A percentile compares a stretch with the other conserved stretches of the same genome.
Evolutionary conservation across 2,888 invertebrate genomes (phyloP).

Genomic region (Cheilosia grossa): DNA sequence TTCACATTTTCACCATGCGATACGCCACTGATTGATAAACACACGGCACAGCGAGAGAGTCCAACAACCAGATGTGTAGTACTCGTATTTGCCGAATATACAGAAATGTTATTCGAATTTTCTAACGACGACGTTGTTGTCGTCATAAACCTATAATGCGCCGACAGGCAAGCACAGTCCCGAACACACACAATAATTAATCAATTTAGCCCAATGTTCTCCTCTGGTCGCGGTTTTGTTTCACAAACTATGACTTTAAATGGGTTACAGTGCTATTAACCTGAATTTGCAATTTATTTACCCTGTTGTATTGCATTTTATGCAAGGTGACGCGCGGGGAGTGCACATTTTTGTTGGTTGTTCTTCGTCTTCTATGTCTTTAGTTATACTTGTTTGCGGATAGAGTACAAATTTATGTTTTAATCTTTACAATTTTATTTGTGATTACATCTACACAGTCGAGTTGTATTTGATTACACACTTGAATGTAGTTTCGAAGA

Average conservation of each 20-base stretch:
- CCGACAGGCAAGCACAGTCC: slow-evolving; percentile 39
- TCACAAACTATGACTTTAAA: slow-evolving; percentile 62
- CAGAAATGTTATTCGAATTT: slow-evolving; percentile 37
- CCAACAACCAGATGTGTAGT: neutral
- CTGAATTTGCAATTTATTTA: slow-evolving; percentile 68
- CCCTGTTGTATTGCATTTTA: slow-evolving; percentile 46
- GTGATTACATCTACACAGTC: slow-evolving; percentile 12
- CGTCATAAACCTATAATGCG: neutral
- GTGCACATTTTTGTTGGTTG: slow-evolving; percentile 3
- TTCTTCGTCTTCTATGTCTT: neutral
- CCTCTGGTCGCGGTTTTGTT: slow-evolving; percentile 56
- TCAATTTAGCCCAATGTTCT: slow-evolving; percentile 70
- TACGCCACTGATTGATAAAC: slow-evolving; percentile 30
- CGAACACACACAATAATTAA: slow-evolving; percentile 71
- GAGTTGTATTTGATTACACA: slow-evolving; percentile 4
- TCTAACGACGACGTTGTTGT: slow-evolving; percentile 16
- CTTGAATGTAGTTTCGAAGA: neutral
- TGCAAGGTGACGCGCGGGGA: slow-evolving; percentile 38
- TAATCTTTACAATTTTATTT: neutral
- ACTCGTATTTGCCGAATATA: slow-evolving; percentile 1
- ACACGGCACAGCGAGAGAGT: neutral
- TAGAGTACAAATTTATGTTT: slow-evolving; percentile 9
- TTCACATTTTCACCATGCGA: slow-evolving; percentile 11
- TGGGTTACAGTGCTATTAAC: slow-evolving; percentile 71
- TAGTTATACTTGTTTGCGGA: neutral